A percentile compares a stretch with the other conserved stretches of the same genome.
Conservation (phyloP, 2,797 vertebrate species). For the Phaenicophaeus curvirostris region DNA sequence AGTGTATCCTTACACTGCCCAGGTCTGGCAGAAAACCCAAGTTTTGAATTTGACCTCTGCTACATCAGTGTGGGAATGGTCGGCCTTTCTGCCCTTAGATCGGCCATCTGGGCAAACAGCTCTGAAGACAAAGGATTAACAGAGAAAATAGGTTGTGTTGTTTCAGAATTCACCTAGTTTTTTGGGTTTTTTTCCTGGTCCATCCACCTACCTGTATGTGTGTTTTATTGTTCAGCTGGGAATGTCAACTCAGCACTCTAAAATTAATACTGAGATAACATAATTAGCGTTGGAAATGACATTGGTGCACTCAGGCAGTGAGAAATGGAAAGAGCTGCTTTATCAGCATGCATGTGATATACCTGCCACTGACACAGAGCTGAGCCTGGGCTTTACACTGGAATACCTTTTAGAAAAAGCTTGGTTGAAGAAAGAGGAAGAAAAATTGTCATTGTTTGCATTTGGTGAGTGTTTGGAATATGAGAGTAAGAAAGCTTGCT, state of each 20-base stretch:
- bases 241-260: background rate
- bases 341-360: background rate
- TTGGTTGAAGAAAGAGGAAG: background rate
- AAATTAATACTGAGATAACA: background rate
- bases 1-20: background rate
- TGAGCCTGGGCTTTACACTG: no score
- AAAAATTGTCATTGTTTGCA: background rate
- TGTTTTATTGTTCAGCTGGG: background rate
- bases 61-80: background rate
- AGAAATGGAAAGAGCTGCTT: no score
- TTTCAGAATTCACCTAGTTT: background rate
- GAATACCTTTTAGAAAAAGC: background rate
- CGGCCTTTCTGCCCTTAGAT: background rate
- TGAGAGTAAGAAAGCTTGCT: background rate
- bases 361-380: background rate
- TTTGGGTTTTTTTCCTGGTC: background rate
- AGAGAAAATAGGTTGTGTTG: rapidly evolving
- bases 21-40: background rate
- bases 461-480: background rate
- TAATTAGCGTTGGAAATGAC: background rate
- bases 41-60: background rate
- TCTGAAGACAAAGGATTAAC: background rate
- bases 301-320: rapidly evolving
- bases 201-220: rapidly evolving
- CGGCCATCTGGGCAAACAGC: background rate